Evolutionary conservation across 1,140 invertebrate genomes (phyloP), one percentile per base, ranked within the genome.

Genomic region (Listronotus oregonensis): DNA sequence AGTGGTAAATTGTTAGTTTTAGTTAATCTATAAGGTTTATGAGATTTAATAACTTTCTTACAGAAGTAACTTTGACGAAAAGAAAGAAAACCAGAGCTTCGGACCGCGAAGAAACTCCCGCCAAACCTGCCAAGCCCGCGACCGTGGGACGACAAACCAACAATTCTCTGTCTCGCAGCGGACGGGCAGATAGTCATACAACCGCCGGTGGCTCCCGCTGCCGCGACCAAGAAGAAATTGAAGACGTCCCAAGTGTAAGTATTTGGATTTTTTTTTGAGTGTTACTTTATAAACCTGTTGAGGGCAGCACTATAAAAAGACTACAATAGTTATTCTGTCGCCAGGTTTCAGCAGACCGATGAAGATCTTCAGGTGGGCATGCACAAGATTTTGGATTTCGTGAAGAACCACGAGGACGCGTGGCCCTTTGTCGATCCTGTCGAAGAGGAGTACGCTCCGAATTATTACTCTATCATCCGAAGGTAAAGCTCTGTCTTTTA

Each of bases 341-440:
- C 72, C 79, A 91, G 89, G 77, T 90, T 90, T 77, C 84, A 85
- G 65, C 87, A 90, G 81, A 88, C 85, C 40, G 89, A 91, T 68
- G 93, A 94, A 75, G 91, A 94, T 74, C 82, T 93, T 46, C 86
- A 89, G 75, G 91, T 91, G 59, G 92, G 92, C 39, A 91, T 94
- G 90, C 91, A 93, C 78, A 94, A 94, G 81, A 90, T 95, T 34
- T 81, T 95, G 32, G 90, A 94, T 75, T 86, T 89, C 73, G 80
- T 95, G 2, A 93, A 92, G 73, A 87, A 89, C 72, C 92, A 95
- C 75, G 87, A 90, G 65, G 93, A 96, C 78, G 92, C 94, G 3
- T 96, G 94, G 94, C 94, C 94, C 1, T 96, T 96, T 78, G 82
- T 90, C 71, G 91, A 94, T 78, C 90, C 93, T 4, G 93, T 97